Base-by-base conservation (phyloP, 2,113 vertebrate species). In the Ceuthmochares aereus region DNA sequence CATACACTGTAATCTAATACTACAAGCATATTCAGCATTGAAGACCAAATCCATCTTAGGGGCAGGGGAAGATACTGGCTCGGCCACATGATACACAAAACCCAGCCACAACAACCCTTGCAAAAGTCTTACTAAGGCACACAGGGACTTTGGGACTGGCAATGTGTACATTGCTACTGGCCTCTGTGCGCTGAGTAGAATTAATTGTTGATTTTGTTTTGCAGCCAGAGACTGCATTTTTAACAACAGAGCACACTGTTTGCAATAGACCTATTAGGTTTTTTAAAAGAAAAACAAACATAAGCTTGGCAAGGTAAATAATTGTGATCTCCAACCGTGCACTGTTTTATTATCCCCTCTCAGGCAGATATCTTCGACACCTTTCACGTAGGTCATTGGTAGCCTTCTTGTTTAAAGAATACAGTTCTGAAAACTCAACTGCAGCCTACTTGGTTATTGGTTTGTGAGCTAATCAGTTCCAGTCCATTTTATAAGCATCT, bases 41-140 rank as follows among this genome's bases (percentile, higher is more conserved):
- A 62, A 90, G 37, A 85, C 14, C 26, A 58, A 83, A 70, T 4
- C 73, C 23, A 42, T 27, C 1, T 0, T 4, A 6, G 6, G 8
- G 13, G 21, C 26, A 54, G 21, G 6, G 21, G 42, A 78, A 62
- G 37, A n/a, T 1, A 1, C 26, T 64, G 49, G 16, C 17, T 26
- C 42, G 12, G 52, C 42, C 13, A 3, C 14, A 11, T 0, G 0
- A 36, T 7, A 52, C 4, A 25, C 0, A 0, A 81, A 74, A 42
- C 6, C 20, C 29, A 42, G 37, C 10, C 51, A 45, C 2, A 0
- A 26, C 1, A 3, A 73, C 23, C 19, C 45, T 49, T 66, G 25
- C 13, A 60, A 60, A 36, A 93, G 18, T n/a, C 27, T 40, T 26
- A 13, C 20, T 10, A 27, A 30, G 27, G 8, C 45, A 43, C 40